phyloP scores from a whole-genome alignment of 2,113 vertebrate genomes.

The Stictonetta naevosa region DNA sequence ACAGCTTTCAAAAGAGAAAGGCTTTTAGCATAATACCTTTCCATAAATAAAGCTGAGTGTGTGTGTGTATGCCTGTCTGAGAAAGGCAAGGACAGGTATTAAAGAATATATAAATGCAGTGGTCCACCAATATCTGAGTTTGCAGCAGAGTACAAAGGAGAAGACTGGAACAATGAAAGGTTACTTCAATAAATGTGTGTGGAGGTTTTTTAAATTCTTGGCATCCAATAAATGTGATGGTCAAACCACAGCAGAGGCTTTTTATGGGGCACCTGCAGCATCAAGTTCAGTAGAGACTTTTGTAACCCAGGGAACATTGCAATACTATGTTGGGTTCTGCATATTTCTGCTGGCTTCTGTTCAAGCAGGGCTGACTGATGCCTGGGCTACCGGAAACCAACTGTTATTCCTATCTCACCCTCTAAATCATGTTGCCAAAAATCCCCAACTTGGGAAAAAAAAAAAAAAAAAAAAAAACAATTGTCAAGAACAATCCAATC shows the following conservation, averaged over 20 bases:
- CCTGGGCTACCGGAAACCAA: slow-evolving; percentile 31
- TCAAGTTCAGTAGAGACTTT: not conserved
- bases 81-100: not conserved
- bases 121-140: accelerated
- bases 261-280: not conserved
- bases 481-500: not conserved
- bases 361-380: not conserved
- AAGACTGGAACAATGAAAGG: not conserved
- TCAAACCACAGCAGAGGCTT: not conserved
- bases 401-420: slow-evolving; percentile 6
- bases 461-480: not conserved
- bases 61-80: not conserved
- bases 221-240: not conserved
- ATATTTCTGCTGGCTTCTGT: not conserved
- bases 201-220: not conserved
- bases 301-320: not conserved
- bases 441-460: not conserved
- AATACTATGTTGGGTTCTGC: not conserved
- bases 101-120: not conserved
- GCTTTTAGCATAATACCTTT: not conserved
- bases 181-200: not conserved
- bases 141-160: not conserved
- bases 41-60: not conserved
- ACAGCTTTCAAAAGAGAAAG: not conserved
- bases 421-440: not conserved